Base-by-base conservation (phyloP, 1,140 invertebrate species). In the Elymnias hypermnestra region DNA sequence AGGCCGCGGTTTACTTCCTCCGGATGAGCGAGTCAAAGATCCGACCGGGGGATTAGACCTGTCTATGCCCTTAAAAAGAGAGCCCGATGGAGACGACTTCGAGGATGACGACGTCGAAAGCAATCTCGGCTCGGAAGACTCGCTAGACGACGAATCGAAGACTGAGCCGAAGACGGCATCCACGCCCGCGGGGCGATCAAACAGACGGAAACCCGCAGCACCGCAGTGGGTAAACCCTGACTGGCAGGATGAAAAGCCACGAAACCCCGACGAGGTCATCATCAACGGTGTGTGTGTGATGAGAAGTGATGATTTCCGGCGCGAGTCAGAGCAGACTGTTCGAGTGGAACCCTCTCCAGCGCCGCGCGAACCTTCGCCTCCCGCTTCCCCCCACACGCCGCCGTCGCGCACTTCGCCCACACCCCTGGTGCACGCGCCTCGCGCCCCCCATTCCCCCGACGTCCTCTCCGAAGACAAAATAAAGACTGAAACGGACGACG, bases 191-290 rank as follows among this genome's bases (percentile, higher is more conserved):
- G 88, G 85, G 5, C 76, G 83, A 9, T 91, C 91, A 31, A 90
- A 87, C 33, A 81, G 97, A 46, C 89, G 97, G 44, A 99, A 98
- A 87, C 94, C 97, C 0, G 95, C 95, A 0, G 95, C 96, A 17
- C 97, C 97, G 0, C 96, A 98, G 84, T 98, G 97, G 95, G 96
- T 98, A 0, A 97, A 97, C 78, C 97, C 95, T 1, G 95, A 96
- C 38, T 94, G 94, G 91, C 94, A 96, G 72, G 92, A 95, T 53
- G 90, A 91, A 37, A 86, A 88, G 52, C 74, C 79, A 50, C 87
- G 87, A 42, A 88, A 88, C 49, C 89, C 89, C 5, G 90, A 91
- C 56, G 94, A 95, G 74, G 92, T 95, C 0, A 95, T 96, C 50
- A 97, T 96, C 53, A 97, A 97, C 63, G 95, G 95, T 2, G 95